Base-by-base conservation (phyloP, 2,888 invertebrate genomes). In the Mermis nigrescens region DNA sequence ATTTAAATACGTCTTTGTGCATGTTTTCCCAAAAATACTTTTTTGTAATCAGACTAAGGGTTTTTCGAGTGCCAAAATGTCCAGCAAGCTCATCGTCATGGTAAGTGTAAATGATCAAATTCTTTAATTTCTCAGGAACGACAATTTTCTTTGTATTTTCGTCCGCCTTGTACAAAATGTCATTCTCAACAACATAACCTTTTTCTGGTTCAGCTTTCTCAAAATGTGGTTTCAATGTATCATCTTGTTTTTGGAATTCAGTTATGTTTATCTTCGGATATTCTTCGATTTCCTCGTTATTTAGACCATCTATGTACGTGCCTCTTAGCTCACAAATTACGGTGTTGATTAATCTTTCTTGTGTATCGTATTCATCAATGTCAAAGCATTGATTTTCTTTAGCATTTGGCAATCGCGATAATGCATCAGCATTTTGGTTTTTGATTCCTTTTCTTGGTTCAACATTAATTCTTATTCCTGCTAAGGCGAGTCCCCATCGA, bases 321-420 rank as follows among this genome's bases (percentile, higher is more conserved):
- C n/a, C n/a, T n/a, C n/a, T n/a, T n/a, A n/a, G n/a, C n/a, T n/a
- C n/a, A n/a, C n/a, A n/a, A n/a, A n/a, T n/a, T n/a, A n/a, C n/a
- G n/a, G n/a, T n/a, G n/a, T n/a, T n/a, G n/a, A n/a, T n/a, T n/a
- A n/a, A n/a, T n/a, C n/a, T n/a, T n/a, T n/a, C n/a, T n/a, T n/a
- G n/a, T n/a, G 48, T 24, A 7, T 48, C 48, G 12, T 12, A 38
- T 38, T 38, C 12, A 7, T 48, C 48, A 48, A 24, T 48, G 7
- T 48, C 48, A 12, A n/a, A 12, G 48, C 19, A n/a, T 48, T 48
- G 19, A 12, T n/a, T 24, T 12, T 12, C 48, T n/a, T 12, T 48
- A 12, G 4, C 4, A n/a, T 15, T 4, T 15, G 66, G 60, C 1
- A 69, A 68, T 53, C 48, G 48, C 4, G 48, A 48, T n/a, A 48